Evolutionary conservation across 2,113 vertebrate genomes (phyloP), one percentile per base, ranked within the genome.

Genomic region (Spheniscus mendiculus): DNA sequence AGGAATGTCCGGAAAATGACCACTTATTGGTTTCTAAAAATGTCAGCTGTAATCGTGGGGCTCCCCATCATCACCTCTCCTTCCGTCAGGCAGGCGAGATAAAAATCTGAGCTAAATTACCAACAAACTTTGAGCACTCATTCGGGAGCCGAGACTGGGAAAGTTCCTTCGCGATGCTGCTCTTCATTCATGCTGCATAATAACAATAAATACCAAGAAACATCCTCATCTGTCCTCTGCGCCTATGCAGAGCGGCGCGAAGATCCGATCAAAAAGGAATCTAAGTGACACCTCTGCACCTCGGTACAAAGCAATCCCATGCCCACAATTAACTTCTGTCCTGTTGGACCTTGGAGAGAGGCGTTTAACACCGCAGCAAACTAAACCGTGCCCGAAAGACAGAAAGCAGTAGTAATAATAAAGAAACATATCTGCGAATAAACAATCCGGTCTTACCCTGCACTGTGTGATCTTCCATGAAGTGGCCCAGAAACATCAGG

Each of bases 391-490:
- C 65, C 69, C 62, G 9, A 82, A 59, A 85, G 17, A 67, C 22
- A 63, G 52, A 67, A 38, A 87, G 71, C 18, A 34, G 7, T 10
- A 93, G 63, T 91, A 86, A 40, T 22, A 83, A 87, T 81, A 72
- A 80, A 80, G 70, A 94, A 93, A 67, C 8, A 4, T 45, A 77
- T 53, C 58, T 65, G 63, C 66, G 40, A 93, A 89, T 66, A 96
- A 97, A 92, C 22, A 56, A 20, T 82, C 47, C 18, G 58, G 52
- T 94, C 99, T 99, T 99, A 99, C 99, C 99, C 99, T 99, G 99
- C 96, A 98, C 99, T 98, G 99, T 98, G 94, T 99, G 99, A 98
- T 99, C 99, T 98, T 99, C 99, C 98, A 99, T 98, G 98, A 99
- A 98, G 98, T 99, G 98, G 98, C 99, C 99, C 92, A 99, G 98